Evolutionary conservation across 2,797 vertebrate species (phyloP), one percentile per base, ranked within the genome.

Genomic region (Tympanoctomys barrerae): DNA sequence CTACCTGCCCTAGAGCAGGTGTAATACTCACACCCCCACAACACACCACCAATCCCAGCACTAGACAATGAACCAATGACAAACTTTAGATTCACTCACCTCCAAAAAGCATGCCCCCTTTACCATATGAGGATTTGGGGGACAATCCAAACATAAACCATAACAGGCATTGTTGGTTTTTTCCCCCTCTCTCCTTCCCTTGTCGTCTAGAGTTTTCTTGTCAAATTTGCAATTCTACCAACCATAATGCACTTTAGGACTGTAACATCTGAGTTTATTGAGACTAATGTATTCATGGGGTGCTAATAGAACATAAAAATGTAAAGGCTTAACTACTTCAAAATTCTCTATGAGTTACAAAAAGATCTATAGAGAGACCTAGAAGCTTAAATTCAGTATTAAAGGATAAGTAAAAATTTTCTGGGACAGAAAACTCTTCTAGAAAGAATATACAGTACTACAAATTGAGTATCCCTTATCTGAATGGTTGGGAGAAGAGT

Each of bases 301-400:
- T 73, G 22, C 75, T 89, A 87, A 87, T 33, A 21, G 14, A 75
- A 93, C 10, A 36, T 46, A 89, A 96, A 93, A 87, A 89, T 61
- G 79, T 19, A 93, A 96, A 84, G 61, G 18, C 19, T 68, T 39
- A 77, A 42, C 3, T 77, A 62, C 19, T 49, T 85, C 59, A 87
- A 95, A 83, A 82, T 16, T 59, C n/a, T 54, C 39, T 88, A 2
- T 73, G 52, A 81, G 33, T 90, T 77, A 87, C 22, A 97, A 70
- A 83, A 91, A 10, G 36, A 87, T 39, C 46, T 39, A 31, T 2
- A 81, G 14, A 26, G 7, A 77, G 52, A 95, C 21, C 62, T 0
- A 39, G 12, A 87, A 54, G 13, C 19, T 57, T 59, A 96, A 70
- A 36, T 14, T 84, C 42, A 70, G 14, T 54, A 16, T 85, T 79